These are phyloP conservation scores for Agriopis marginaria DNA, from an alignment of 2,888 invertebrate species.

Conservation along the genomic window DNA sequence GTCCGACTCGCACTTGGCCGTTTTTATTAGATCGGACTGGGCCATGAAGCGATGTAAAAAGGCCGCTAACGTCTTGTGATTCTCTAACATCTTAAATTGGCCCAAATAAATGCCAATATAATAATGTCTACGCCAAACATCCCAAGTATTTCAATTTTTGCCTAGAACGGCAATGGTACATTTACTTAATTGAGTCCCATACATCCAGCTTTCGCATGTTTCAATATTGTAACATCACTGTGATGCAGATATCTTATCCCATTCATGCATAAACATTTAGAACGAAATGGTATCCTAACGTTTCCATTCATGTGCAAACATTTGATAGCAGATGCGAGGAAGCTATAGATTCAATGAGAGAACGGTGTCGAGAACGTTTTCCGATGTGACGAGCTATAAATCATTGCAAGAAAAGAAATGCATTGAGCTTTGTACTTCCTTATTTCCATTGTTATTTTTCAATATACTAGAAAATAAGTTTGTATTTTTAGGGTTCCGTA, in stretches of 20 bases:
- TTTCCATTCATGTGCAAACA: constrained; percentile 19
- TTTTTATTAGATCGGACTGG: too few relatives aligned
- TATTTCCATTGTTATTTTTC: constrained; percentile 1
- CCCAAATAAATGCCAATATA: too few relatives aligned
- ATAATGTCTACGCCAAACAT: too few relatives aligned
- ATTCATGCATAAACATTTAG: constrained; percentile 14
- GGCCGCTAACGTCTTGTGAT: too few relatives aligned
- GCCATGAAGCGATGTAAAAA: too few relatives aligned
- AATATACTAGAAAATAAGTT: not conserved
- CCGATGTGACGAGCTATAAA: constrained; percentile 2
- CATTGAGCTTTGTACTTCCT: not conserved
- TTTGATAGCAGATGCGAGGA: constrained; percentile 4
- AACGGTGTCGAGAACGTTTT: not conserved
- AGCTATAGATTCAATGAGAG: not conserved
- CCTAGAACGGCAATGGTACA: too few relatives aligned
- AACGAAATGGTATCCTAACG: constrained; percentile 9
- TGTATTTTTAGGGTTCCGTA: too few relatives aligned
- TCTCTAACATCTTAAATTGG: too few relatives aligned
- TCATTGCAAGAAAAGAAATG: constrained; percentile 4
- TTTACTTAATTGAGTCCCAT: not conserved
- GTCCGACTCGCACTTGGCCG: too few relatives aligned
- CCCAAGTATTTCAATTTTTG: too few relatives aligned
- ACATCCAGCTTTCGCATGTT: not conserved
- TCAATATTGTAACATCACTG: not conserved
- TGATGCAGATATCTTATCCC: not conserved